Conservation (phyloP, 2,888 invertebrate genomes). For the Xestia c-nigrum region DNA sequence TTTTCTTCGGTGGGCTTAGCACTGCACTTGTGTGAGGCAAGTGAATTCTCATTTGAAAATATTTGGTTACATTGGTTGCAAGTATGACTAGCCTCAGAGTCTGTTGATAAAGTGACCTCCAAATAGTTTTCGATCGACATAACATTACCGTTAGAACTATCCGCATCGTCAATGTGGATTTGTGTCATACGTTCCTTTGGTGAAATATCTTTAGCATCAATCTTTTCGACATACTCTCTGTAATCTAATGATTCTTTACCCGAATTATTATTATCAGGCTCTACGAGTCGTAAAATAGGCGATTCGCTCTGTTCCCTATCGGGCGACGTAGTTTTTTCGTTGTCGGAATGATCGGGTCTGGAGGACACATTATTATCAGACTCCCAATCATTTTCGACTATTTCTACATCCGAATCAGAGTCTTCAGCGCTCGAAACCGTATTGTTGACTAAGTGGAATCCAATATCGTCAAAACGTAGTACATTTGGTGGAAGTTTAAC, state of each 20-base stretch:
- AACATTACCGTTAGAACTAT: constrained; percentile 88
- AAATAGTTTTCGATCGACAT: constrained; percentile 90
- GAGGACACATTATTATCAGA: constrained; percentile 88
- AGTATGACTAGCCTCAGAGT: constrained; percentile 88
- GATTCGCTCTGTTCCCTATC: constrained; percentile 87
- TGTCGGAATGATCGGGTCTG: constrained; percentile 87
- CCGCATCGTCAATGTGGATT: constrained; percentile 84
- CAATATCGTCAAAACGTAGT: constrained; percentile 89
- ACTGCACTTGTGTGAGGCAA: constrained; percentile 85
- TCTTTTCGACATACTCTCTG: constrained; percentile 85
- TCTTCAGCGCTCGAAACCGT: constrained; percentile 87
- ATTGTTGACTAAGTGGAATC: constrained; percentile 88
- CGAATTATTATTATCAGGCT: constrained; percentile 87
- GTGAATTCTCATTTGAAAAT: constrained; percentile 86
- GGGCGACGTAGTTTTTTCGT: constrained; percentile 85
- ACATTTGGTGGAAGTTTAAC: constrained; percentile 90
- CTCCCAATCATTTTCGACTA: constrained; percentile 89
- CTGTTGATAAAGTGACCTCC: constrained; percentile 89
- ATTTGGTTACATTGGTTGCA: constrained; percentile 89
- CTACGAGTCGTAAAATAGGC: constrained; percentile 87
- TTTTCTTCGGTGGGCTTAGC: constrained; percentile 87
- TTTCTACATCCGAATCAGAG: constrained; percentile 89
- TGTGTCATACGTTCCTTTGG: constrained; percentile 81
- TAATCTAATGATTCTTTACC: constrained; percentile 84
- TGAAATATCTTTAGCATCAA: constrained; percentile 85